Evolutionary conservation across 2,888 invertebrate genomes (phyloP).

Genomic region (Anodontia alba): DNA sequence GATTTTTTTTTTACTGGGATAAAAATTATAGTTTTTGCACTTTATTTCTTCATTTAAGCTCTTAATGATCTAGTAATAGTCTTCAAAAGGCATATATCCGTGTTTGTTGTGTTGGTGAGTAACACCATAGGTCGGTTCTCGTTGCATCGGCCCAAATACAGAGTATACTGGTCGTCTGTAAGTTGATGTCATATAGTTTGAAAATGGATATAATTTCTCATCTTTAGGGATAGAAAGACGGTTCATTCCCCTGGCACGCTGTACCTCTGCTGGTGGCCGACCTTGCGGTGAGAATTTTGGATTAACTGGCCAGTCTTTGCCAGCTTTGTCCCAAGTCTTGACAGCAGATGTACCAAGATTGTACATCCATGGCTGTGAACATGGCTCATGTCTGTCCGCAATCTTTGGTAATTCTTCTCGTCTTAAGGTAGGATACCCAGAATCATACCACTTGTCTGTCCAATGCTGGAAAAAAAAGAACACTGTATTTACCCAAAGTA

Average conservation of each 20-base stretch:
- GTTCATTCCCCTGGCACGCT: conserved; percentile 80
- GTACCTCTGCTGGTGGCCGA: conserved; percentile 77
- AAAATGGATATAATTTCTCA: conserved; percentile 81
- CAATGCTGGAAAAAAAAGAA: conserved; percentile 69
- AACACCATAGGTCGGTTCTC: conserved; percentile 80
- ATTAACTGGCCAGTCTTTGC: conserved; percentile 78
- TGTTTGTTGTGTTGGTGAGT: conserved; percentile 83
- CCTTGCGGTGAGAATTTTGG: conserved; percentile 69
- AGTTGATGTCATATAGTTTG: conserved; percentile 83
- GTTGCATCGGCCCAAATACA: conserved; percentile 83
- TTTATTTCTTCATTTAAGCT: too few species aligned
- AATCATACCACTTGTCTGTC: conserved; percentile 82
- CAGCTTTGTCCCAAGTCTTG: conserved; percentile 72
- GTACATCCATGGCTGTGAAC: conserved; percentile 78
- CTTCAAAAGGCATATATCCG: conserved; percentile 83
- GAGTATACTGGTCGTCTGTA: conserved; percentile 83
- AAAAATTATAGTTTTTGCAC: too few species aligned
- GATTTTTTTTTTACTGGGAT: too few species aligned
- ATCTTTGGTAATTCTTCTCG: conserved; percentile 77
- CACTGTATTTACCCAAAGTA: neutral
- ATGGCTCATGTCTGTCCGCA: conserved; percentile 74
- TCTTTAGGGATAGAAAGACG: conserved; percentile 73
- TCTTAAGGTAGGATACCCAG: conserved; percentile 71
- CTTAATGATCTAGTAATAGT: conserved; percentile 83
- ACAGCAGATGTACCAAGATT: conserved; percentile 72